These are phyloP conservation scores for Diaperis boleti DNA, from an alignment of 2,888 invertebrate species.

Conservation along the genomic window DNA sequence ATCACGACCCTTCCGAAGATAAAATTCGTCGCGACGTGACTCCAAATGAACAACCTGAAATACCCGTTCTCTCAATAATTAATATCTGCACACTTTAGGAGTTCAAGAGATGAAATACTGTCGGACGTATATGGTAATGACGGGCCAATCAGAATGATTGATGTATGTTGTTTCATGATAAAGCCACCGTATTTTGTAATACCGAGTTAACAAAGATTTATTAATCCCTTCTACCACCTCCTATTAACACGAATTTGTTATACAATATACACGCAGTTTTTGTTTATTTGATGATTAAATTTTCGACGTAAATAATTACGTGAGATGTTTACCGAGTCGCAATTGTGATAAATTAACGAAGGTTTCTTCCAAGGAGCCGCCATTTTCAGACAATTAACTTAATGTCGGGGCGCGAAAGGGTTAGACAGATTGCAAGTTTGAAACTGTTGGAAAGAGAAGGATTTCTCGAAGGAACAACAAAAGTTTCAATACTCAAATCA, in stretches of 20 bases:
- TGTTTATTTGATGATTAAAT: constrained; percentile 44
- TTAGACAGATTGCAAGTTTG: background rate
- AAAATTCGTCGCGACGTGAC: constrained; percentile 5
- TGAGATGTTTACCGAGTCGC: constrained; percentile 38
- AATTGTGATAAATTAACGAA: constrained; percentile 43
- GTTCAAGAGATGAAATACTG: constrained; percentile 43
- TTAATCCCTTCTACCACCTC: constrained; percentile 55
- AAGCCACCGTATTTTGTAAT: constrained; percentile 62
- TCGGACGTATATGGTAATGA: constrained; percentile 62
- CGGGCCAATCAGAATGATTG: constrained; percentile 66
- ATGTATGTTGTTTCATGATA: constrained; percentile 65
- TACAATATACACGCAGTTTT: constrained; percentile 39
- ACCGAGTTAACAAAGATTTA: constrained; percentile 64
- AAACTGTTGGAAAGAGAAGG: background rate
- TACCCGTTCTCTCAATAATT: constrained; percentile 28
- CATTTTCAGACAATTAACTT: constrained; percentile 29
- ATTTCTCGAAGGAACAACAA: background rate
- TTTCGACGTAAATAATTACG: constrained; percentile 40
- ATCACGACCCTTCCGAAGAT: constrained; percentile 11
- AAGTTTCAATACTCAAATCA: too few relatives aligned
- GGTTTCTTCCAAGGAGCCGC: constrained; percentile 16
- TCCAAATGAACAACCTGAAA: constrained; percentile 8
- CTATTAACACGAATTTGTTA: constrained; percentile 45
- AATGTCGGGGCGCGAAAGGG: constrained; percentile 4
- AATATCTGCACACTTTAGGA: constrained; percentile 36